phyloP scores from a whole-genome alignment of 2,888 invertebrate genomes.

The Ellobium chinense region DNA sequence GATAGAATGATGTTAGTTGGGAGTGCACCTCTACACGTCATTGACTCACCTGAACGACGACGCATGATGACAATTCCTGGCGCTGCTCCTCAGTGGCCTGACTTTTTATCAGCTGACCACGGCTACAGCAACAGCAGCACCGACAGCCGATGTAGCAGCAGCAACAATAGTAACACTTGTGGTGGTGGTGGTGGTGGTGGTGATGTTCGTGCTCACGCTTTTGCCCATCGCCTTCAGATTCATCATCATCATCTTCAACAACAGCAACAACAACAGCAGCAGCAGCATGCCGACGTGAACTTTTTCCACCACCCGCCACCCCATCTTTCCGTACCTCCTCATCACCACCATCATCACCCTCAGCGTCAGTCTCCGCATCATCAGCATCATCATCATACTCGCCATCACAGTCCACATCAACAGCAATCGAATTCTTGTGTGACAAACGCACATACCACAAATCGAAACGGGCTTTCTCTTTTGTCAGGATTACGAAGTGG shows the following conservation, averaged over 20 bases:
- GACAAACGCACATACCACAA: background rate
- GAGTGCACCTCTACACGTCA: background rate
- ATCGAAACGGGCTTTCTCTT: background rate
- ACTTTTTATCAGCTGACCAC: background rate
- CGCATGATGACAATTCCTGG: constrained; percentile 21
- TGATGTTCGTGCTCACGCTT: background rate
- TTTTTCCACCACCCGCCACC: background rate
- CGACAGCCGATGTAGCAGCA: background rate
- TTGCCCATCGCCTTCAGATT: background rate
- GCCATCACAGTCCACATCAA: background rate
- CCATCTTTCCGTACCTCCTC: background rate
- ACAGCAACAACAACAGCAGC: background rate
- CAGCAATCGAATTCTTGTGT: background rate
- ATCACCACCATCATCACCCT: background rate
- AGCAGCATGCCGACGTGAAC: background rate
- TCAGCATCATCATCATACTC: background rate
- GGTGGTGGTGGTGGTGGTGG: background rate
- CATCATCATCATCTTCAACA: background rate
- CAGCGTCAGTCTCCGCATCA: background rate
- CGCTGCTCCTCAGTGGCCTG: constrained; percentile 10
- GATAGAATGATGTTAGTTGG: background rate
- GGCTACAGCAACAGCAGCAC: background rate
- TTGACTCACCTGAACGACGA: background rate
- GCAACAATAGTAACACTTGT: background rate
- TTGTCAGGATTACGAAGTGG: background rate